Evolutionary conservation across 2,797 vertebrate genomes (phyloP), one percentile per base, ranked within the genome.

Genomic region (Anguilla megastoma): DNA sequence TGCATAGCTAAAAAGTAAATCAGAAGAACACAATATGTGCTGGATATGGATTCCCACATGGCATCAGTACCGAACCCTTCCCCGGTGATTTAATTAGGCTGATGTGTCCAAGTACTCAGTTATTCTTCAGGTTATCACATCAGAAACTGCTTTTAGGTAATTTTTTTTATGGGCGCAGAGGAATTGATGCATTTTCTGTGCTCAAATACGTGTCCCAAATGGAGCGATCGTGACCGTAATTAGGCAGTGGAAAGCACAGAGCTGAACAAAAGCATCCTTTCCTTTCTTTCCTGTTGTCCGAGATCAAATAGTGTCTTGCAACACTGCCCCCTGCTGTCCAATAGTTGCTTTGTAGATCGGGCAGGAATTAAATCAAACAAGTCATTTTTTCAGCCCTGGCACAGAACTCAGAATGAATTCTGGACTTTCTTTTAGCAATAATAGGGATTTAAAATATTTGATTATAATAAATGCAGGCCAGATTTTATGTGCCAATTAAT

Each of bases 321-420:
- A 88, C 76, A 88, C 27, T 82, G 85, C 88, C 88, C 85, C 79
- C 88, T 88, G 76, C 74, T 88, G 88, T 82, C n/a, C 8, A 36
- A 86, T 41, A 58, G 30, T 48, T 76, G 66, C n/a, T 74, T 85
- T 3, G 16, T 10, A 82, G 41, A n/a, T 56, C 36, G 36, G 18
- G n/a, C 52, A 14, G 18, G 60, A 84, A 76, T 48, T 76, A 76
- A 76, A 45, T 71, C 27, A 69, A 24, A 87, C 50, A 36, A 50
- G 63, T 83, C 54, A 84, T 30, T 74, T 76, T 74, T 7, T 41
- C 18, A 45, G 1, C 16, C 10, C 2, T 18, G 60, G 60, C 60
- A 21, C 24, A 24, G 16, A 18, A 18, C 58, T 76, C 3, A 14
- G 6, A 27, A 30, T 74, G 69, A 74, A 7, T 45, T 1, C 21